A percentile compares a stretch with the other conserved stretches of the same genome.
phyloP scores from a whole-genome alignment of 1,140 invertebrate genomes.

The Zeugodacus cucurbitae region DNA sequence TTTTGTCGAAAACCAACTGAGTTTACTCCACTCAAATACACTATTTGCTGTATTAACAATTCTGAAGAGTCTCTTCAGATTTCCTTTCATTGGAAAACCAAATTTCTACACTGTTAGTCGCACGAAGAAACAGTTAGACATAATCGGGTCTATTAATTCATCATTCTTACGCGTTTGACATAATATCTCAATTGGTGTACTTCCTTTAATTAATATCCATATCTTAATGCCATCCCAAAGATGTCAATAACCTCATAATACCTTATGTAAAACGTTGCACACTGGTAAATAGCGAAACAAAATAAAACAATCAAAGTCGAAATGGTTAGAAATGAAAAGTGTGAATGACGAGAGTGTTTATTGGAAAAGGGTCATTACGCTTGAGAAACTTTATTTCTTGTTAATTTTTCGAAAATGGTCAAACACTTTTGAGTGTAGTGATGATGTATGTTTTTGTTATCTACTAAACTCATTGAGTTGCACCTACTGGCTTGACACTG shows the following conservation, averaged over 20 bases:
- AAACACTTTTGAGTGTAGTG: background rate
- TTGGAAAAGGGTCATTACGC: slow-evolving; percentile 29
- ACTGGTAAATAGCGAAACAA: background rate
- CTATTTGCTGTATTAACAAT: too few relatives aligned
- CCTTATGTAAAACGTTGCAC: background rate
- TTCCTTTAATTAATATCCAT: too few relatives aligned
- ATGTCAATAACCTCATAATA: background rate
- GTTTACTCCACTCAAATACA: too few relatives aligned
- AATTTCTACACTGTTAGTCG: too few relatives aligned
- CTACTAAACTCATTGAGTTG: background rate
- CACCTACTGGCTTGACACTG: background rate
- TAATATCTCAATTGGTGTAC: too few relatives aligned
- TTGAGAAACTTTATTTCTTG: slow-evolving; percentile 18
- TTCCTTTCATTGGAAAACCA: too few relatives aligned
- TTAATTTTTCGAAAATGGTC: slow-evolving; percentile 16
- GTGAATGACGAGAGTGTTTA: background rate
- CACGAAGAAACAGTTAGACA: too few relatives aligned
- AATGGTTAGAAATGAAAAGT: background rate
- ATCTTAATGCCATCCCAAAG: background rate
- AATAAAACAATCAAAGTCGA: background rate
- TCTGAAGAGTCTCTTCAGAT: too few relatives aligned
- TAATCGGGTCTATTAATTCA: too few relatives aligned
- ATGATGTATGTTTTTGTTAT: background rate
- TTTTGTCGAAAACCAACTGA: too few relatives aligned
- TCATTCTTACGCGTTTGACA: too few relatives aligned